Base-by-base conservation (phyloP, 2,113 vertebrate species). In the Hydropotes inermis region DNA sequence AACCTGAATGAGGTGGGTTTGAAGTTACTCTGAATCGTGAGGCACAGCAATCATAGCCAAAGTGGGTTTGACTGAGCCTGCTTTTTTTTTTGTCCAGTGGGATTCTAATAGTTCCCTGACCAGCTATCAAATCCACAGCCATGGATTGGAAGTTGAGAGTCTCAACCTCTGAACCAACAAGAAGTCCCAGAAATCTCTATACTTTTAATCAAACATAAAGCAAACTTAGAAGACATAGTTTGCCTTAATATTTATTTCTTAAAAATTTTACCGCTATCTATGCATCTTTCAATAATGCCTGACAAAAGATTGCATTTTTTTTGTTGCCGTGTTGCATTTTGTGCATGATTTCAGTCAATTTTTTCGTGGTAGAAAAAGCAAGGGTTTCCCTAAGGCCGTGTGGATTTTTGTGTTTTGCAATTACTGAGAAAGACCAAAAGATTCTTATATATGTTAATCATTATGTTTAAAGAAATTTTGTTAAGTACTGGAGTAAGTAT, bases 291-390 rank as follows among this genome's bases (percentile, higher is more conserved):
- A 87, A 82, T 67, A 97, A 92, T 36, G n/a, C 7, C 57, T 92
- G 61, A 93, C 83, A 81, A 91, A 94, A 94, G 43, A 78, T 67
- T 61, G 17, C 30, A n/a, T 89, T 91, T 94, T 88, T 89, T 91
- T 89, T 94, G 70, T 95, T 83, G 6, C 74, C 39, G 28, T 89
- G 39, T 60, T 96, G 54, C 21, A 76, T 92, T 94, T 90, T 43
- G 21, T 78, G 39, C 81, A 58, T 94, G 60, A 93, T 96, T 97
- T 82, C 74, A 92, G 74, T 6, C 47, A 90, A 88, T 33, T 97
- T 97, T 39, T 97, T 97, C 94, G 95, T 70, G 89, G 95, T 76
- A 94, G 89, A 50, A 87, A 95, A 95, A 81, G 36, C 87, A 96
- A 96, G 79, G 58, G 12, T 95, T 96, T 97, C 87, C 90, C 92